These are phyloP conservation scores for Hippocampus kuda DNA, from an alignment of 2,797 vertebrate genomes.

Conservation along the genomic window DNA sequence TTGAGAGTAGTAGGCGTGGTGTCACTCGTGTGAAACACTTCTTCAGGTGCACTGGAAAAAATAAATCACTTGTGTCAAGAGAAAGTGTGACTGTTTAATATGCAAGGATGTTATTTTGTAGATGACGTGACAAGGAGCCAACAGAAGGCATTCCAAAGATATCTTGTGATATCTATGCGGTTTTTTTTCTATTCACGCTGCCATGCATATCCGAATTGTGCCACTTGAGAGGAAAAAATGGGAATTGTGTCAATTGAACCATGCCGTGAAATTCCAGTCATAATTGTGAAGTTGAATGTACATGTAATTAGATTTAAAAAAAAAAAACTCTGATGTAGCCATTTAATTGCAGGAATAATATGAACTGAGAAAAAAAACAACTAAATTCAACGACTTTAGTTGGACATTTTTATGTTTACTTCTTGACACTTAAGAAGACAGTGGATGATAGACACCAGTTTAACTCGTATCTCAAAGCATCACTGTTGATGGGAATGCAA, in stretches of 20 bases:
- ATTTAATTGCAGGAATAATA: neutral
- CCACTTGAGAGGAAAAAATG: slow-evolving; percentile 1
- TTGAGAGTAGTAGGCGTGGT: neutral
- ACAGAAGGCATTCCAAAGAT: neutral
- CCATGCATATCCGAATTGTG: neutral
- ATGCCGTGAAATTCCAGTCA: neutral
- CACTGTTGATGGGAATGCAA: neutral
- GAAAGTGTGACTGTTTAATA: neutral
- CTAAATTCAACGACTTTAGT: neutral
- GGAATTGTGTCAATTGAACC: neutral
- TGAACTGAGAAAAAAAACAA: neutral
- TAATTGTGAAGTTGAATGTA: neutral
- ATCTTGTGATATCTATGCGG: neutral
- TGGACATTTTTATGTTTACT: neutral
- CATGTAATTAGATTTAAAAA: neutral
- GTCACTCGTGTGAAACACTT: neutral
- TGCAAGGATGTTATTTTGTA: neutral
- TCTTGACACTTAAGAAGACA: neutral
- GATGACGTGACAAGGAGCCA: neutral
- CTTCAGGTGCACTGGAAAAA: neutral
- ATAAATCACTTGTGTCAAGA: neutral
- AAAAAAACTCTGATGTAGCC: neutral
- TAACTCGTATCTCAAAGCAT: no score
- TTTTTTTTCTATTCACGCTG: neutral
- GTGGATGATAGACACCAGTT: neutral